Percentiles rank a stretch among this genome's conserved stretches.
Evolutionary conservation across 1,140 invertebrate species (phyloP).

Genomic region (Linepithema humile): DNA sequence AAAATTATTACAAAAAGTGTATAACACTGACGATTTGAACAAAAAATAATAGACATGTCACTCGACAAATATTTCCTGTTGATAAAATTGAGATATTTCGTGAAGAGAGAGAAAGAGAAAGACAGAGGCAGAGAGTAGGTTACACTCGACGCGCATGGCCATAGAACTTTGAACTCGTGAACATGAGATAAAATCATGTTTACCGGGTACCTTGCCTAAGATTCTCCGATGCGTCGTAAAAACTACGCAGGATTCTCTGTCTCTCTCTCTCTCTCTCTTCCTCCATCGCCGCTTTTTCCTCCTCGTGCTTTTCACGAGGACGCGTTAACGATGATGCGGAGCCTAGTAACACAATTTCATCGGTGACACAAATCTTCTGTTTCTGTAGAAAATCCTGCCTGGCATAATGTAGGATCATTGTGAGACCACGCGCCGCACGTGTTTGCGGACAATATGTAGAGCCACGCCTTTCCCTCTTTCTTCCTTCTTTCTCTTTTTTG

Average conservation of each 20-base stretch:
- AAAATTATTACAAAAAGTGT: no score
- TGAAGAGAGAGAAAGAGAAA: no score
- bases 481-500: not conserved
- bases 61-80: not conserved
- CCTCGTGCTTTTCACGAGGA: slow-evolving; percentile 58
- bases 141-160: not conserved
- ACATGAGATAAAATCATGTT: slow-evolving; percentile 37
- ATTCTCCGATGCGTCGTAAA: slow-evolving; percentile 59
- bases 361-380: slow-evolving; percentile 66
- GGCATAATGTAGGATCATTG: slow-evolving; percentile 11
- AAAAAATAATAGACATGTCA: not conserved
- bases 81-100: slow-evolving; percentile 15
- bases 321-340: slow-evolving; percentile 60
- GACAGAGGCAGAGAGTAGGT: no score
- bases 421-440: slow-evolving; percentile 44
- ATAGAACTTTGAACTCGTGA: slow-evolving; percentile 16
- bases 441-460: slow-evolving; percentile 31
- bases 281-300: not conserved
- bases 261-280: slow-evolving; percentile 8
- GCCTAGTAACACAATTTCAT: slow-evolving; percentile 68
- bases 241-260: slow-evolving; percentile 18
- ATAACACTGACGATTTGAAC: not conserved
- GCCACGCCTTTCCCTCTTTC: not conserved
- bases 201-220: not conserved
- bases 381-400: slow-evolving; percentile 52